Base-by-base conservation (phyloP, 2,113 vertebrate species). In the Malurus melanocephalus region DNA sequence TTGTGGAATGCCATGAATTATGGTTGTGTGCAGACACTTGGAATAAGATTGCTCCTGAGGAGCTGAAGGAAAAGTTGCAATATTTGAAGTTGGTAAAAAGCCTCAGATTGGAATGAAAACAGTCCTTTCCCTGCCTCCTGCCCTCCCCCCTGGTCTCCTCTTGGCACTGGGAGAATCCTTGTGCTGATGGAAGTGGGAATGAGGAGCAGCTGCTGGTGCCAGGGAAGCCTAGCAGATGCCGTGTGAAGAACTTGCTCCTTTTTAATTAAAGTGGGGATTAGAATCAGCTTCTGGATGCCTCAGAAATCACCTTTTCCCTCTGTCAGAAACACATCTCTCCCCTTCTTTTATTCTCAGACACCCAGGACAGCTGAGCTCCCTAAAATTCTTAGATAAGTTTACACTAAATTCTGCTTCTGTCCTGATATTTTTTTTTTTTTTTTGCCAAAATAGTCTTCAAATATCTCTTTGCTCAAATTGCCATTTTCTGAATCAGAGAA, bases 191-290 rank as follows among this genome's bases (percentile, higher is more conserved):
- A 62, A 92, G 52, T 66, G n/a, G 17, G 64, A 60, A 14, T 0
- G 53, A 67, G 42, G 82, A 94, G 88, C 77, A 59, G 76, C 74
- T 66, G 80, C 11, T 66, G 1, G 23, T 90, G 81, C 89, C 89
- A 94, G 78, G 57, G 60, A 89, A 94, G 82, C 49, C 72, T 11
- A 74, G 72, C 80, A 89, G 73, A 92, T 80, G 79, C 67, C 60
- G 69, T 77, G 91, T 67, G 79, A 93, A 89, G 81, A 93, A 92
- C 79, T 92, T 60, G 42, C 80, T 92, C 73, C 85, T 93, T 65
- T 93, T 89, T 92, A 89, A 94, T 93, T 88, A 68, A 93, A 94
- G 38, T 40, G 45, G 42, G 90, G 91, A 75, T 89, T 93, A 86
- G 76, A 68, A 38, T 80, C 80, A 68, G 53, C 67, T 93, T 55